Conservation (phyloP, 2,888 invertebrate genomes). For the Lymantria dispar region DNA sequence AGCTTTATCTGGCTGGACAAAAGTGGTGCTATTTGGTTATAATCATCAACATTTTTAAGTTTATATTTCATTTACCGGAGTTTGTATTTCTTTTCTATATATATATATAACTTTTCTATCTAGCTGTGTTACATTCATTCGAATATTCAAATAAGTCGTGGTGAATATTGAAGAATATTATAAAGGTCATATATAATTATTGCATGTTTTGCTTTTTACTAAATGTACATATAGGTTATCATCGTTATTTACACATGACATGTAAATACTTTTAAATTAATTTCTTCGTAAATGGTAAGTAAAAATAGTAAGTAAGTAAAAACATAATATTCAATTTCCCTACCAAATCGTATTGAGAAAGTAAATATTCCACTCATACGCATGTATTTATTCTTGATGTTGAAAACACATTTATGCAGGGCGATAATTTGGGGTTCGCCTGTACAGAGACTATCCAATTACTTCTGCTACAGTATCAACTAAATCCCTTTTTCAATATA, state of each 20-base stretch:
- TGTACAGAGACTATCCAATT: no score
- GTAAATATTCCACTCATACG: no score
- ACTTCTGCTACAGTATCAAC: no score
- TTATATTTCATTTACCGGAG: not conserved
- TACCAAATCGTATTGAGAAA: no score
- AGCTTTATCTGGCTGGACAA: constrained; percentile 4
- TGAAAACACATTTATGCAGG: no score
- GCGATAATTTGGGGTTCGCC: no score
- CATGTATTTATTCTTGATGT: no score
- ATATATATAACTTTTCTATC: not conserved
- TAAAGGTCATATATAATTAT: not conserved
- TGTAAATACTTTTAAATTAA: not conserved
- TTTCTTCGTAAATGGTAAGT: not conserved
- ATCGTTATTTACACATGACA: not conserved
- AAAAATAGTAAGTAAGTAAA: no score
- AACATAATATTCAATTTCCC: no score
- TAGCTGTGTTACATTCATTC: not conserved
- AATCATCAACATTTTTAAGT: not conserved
- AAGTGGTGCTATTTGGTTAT: not conserved
- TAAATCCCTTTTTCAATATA: no score
- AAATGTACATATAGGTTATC: not conserved
- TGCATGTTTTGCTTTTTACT: not conserved
- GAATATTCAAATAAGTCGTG: no score
- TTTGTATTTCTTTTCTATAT: not conserved
- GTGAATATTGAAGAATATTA: not conserved